Evolutionary conservation across 2,888 invertebrate genomes (phyloP), one percentile per base, ranked within the genome.

Genomic region (Amblyjoppa proteus): DNA sequence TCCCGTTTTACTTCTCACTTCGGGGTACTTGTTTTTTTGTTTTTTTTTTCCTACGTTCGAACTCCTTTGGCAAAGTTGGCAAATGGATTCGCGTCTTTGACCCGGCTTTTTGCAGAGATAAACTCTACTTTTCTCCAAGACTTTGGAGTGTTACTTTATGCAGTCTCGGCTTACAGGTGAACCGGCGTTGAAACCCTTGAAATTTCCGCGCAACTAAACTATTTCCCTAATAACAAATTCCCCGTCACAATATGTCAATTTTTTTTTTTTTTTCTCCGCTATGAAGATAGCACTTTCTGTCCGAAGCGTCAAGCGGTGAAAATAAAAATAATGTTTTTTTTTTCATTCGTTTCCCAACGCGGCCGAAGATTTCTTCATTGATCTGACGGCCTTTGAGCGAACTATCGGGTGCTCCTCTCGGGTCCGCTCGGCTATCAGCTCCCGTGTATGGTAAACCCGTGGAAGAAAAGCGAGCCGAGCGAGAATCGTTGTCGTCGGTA

Each of bases 401-500:
- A 5, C 31, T 0, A 11, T 34, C 64, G 64, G 16, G 9, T 31
- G 28, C 34, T 31, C 11, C 34, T 31, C 25, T 31, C 31, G 64
- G 13, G 6, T n/a, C 64, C 64, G 31, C 31, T 16, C 34, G 31
- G 28, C 34, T 28, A 34, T 16, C 31, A 16, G 34, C 16, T 34
- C 16, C 20, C 31, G 64, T 64, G 34, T 16, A 6, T 16, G 16
- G 64, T 58, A 58, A 64, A 64, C 78, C 86, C 70, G 77, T 83
- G 76, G 79, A 86, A 82, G 83, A 82, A 84, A 84, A 79, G 68
- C 80, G 71, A 75, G 88, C 89, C 88, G 88, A 90, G 89, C 91
- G 88, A 91, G 91, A 88, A 83, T 87, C 77, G 82, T 85, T 84
- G 76, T 51, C 13, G 66, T 34, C 64, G 76, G 20, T 64, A 11